Conservation (phyloP, 2,888 invertebrate species). For the Campopleginae sp. region DNA sequence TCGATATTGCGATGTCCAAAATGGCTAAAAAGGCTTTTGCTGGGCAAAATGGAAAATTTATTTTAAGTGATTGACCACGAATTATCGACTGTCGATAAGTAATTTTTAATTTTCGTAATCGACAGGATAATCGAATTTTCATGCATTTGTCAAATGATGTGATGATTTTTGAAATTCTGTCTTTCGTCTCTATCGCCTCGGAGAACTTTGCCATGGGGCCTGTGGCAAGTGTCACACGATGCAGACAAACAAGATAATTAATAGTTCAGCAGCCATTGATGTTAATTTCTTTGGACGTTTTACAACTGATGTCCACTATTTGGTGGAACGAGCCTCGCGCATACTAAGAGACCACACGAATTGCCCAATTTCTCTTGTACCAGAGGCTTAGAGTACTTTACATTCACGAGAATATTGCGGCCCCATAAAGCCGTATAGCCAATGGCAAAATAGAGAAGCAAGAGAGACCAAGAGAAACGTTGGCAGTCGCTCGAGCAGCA, state of each 20-base stretch:
- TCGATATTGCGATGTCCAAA: too few species aligned
- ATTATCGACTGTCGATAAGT: too few species aligned
- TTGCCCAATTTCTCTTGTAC: constrained; percentile 60
- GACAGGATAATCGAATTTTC: too few species aligned
- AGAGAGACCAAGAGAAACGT: constrained; percentile 49
- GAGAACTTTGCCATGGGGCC: background rate
- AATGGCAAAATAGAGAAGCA: constrained; percentile 29
- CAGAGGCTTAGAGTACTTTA: constrained; percentile 52
- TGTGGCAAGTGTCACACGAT: background rate
- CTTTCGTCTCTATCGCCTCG: background rate
- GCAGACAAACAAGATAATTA: constrained; percentile 25
- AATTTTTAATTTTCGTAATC: too few species aligned
- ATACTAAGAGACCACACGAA: constrained; percentile 41
- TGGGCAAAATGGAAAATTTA: too few species aligned
- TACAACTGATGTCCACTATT: constrained; percentile 23
- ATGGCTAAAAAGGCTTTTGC: too few species aligned
- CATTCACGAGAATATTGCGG: constrained; percentile 53
- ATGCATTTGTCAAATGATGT: background rate
- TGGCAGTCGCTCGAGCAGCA: constrained; percentile 48
- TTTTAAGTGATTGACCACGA: too few species aligned
- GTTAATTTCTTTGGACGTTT: constrained; percentile 22
- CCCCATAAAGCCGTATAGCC: constrained; percentile 27
- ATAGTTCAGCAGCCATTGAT: constrained; percentile 35
- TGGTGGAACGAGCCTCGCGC: constrained; percentile 19
- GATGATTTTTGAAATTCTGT: background rate